A percentile compares a stretch with the other conserved stretches of the same genome.
These are phyloP conservation scores for Okapia johnstoni DNA, from an alignment of 2,113 vertebrate genomes.

Conservation along the genomic window DNA sequence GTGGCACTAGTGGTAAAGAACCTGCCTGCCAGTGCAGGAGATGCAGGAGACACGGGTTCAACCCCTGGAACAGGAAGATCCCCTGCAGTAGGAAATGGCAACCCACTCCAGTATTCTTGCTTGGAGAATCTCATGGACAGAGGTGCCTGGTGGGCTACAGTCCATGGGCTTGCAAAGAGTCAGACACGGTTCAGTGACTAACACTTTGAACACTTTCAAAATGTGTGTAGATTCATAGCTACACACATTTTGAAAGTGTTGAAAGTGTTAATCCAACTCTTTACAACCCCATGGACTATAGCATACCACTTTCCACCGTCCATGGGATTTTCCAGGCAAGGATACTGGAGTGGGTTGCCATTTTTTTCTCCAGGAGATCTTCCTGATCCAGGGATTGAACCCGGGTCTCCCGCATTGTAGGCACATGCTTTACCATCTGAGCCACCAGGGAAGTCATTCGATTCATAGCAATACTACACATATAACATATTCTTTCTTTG, in stretches of 20 bases:
- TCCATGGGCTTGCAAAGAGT: not conserved
- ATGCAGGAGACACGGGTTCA: not conserved
- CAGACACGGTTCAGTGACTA: not conserved
- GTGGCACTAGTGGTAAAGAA: not conserved
- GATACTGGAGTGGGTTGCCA: not conserved
- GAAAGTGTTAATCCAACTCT: not conserved
- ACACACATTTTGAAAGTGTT: not conserved
- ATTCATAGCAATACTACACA: not conserved
- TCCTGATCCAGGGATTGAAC: not conserved
- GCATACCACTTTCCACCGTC: not conserved
- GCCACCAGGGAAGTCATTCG: not conserved
- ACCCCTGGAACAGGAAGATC: not conserved
- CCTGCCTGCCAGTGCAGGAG: not conserved
- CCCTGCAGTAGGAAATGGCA: not conserved
- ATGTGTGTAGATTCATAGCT: not conserved
- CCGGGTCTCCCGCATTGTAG: not conserved
- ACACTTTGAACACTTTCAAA: not conserved
- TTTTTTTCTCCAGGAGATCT: not conserved
- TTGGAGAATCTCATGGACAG: not conserved
- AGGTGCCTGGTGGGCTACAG: not conserved
- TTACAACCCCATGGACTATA: not conserved
- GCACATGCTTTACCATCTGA: not conserved
- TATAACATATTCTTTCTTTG: not conserved
- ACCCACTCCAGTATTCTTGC: not conserved
- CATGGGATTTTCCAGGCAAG: not conserved